A percentile compares a stretch with the other conserved stretches of the same genome.
Evolutionary conservation across 2,797 vertebrate species (phyloP).

Genomic region (Vespertilio murinus): DNA sequence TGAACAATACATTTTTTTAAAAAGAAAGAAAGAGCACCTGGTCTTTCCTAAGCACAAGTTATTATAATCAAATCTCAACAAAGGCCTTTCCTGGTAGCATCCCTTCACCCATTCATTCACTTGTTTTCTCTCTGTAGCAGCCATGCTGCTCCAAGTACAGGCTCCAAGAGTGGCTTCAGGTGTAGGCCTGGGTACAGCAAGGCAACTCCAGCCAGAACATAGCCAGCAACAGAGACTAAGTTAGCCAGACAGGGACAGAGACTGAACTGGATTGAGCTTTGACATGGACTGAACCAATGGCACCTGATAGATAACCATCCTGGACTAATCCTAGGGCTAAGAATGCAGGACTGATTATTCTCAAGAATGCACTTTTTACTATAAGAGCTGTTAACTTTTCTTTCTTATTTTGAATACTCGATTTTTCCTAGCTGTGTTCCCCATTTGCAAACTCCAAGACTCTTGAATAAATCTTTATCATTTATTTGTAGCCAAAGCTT

Average conservation of each 20-base stretch:
- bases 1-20: too few species aligned
- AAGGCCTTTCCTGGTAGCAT: neutral
- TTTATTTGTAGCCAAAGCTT: neutral
- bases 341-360: neutral
- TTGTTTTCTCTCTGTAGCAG: neutral
- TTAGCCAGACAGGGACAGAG: neutral
- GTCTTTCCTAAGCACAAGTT: neutral
- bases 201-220: neutral
- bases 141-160: neutral
- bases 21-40: too few species aligned
- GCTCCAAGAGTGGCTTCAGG: neutral
- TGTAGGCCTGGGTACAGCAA: too few species aligned
- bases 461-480: neutral
- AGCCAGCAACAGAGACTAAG: neutral
- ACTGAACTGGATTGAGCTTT: neutral
- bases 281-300: neutral
- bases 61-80: neutral
- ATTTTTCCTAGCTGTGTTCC: neutral
- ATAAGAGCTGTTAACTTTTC: neutral
- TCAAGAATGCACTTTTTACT: neutral
- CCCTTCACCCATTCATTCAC: neutral
- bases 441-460: neutral
- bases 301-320: neutral
- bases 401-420: neutral
- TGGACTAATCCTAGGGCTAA: neutral